phyloP scores from a whole-genome alignment of 2,888 invertebrate genomes.

The Pediacus dermestoides region DNA sequence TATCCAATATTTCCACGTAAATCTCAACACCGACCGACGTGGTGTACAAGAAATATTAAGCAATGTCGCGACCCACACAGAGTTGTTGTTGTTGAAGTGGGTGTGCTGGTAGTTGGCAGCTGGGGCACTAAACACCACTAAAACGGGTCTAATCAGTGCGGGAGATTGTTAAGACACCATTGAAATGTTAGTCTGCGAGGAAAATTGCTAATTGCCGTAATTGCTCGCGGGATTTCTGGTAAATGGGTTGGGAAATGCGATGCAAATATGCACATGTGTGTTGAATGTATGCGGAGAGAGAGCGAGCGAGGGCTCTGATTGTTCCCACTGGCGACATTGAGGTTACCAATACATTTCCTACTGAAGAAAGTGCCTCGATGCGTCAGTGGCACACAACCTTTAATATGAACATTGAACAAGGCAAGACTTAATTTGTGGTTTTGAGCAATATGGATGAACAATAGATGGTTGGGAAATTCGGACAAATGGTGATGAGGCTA shows the following conservation, averaged over 20 bases:
- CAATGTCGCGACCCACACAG: slow-evolving; percentile 8
- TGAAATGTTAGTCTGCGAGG: neutral
- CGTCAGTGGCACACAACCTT: no score
- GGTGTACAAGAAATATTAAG: no score
- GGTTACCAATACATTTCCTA: slow-evolving; percentile 22
- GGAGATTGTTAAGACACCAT: neutral
- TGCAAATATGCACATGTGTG: neutral
- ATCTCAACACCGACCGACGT: no score
- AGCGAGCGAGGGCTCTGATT: slow-evolving; percentile 10
- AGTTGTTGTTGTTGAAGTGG: slow-evolving; percentile 25
- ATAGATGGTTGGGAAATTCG: no score
- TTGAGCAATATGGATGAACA: no score
- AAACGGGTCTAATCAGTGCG: slow-evolving; percentile 10
- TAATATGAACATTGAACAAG: no score
- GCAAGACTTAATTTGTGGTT: no score
- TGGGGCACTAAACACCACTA: slow-evolving; percentile 18
- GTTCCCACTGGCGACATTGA: slow-evolving; percentile 20
- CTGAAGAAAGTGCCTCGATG: slow-evolving; percentile 20
- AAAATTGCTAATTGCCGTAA: neutral
- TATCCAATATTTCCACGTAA: no score
- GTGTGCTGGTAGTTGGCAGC: slow-evolving; percentile 23
- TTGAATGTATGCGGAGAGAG: neutral
- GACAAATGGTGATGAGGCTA: no score
- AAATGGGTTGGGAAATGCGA: neutral
- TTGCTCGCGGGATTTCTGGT: neutral